Evolutionary conservation across 2,797 vertebrate genomes (phyloP).

Genomic region (Tarsius wallacei): DNA sequence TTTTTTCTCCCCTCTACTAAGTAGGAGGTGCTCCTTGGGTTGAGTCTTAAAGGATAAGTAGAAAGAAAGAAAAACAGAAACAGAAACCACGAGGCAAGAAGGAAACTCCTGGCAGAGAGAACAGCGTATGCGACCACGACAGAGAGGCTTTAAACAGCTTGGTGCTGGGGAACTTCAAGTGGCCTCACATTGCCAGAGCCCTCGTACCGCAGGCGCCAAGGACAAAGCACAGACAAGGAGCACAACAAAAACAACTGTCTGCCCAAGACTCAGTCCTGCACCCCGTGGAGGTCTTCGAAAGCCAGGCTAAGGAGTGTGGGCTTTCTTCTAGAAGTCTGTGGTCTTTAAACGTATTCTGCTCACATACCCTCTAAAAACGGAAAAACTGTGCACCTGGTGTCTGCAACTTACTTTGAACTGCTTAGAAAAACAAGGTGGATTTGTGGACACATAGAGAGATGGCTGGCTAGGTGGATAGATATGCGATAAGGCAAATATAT

Average conservation of each 20-base stretch:
- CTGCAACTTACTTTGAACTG: constrained; percentile 31
- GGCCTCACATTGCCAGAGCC: not conserved
- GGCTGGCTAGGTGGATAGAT: not conserved
- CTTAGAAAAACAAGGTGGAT: not conserved
- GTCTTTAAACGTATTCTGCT: not conserved
- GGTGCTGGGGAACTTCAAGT: not conserved
- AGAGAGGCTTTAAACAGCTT: not conserved
- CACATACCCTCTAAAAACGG: not conserved
- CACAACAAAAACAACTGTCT: not conserved
- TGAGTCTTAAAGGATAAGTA: not conserved
- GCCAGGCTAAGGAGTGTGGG: not conserved
- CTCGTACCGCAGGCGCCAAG: not conserved
- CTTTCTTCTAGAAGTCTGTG: not conserved
- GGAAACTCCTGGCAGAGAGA: not conserved
- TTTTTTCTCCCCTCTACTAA: not conserved
- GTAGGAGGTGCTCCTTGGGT: not conserved
- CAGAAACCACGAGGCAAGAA: not conserved
- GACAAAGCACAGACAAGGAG: not conserved
- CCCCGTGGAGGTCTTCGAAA: not conserved
- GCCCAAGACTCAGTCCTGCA: not conserved
- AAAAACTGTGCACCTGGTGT: not conserved
- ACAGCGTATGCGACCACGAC: not conserved
- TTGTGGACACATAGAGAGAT: not conserved
- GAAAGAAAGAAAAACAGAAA: not conserved
- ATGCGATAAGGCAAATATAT: not conserved